Evolutionary conservation across 2,888 invertebrate species (phyloP), one percentile per base, ranked within the genome.

Genomic region (Idaea aversata): DNA sequence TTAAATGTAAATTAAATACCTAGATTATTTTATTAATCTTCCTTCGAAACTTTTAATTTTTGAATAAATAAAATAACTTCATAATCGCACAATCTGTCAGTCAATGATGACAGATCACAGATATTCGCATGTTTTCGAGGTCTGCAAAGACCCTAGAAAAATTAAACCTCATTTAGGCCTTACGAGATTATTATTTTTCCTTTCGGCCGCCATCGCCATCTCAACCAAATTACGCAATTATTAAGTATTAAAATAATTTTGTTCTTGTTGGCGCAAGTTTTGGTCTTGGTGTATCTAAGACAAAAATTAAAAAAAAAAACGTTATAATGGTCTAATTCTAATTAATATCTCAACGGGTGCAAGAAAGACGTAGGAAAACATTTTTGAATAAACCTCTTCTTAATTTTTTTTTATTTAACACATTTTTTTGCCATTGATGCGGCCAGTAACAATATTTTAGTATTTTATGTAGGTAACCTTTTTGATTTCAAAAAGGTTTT

Each of bases 341-440:
- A n/a, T n/a, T n/a, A n/a, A 3, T 25, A 25, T 25, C 1, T 25
- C 25, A 25, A 25, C 3, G 25, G 25, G 25, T 25, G 25, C 3
- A 25, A 25, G 25, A 25, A 25, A 25, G 25, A 25, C 25, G 25
- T 25, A 25, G 25, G 25, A 10, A 47, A 7, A 47, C 47, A 5
- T 47, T 13, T 47, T 47, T 10, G 47, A 63, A 62, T 10, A 34
- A 59, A 58, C 59, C 61, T 61, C 5, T 34, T 65, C 63, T 67
- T 25, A 1, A 25, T 25, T 69, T 65, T 67, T 66, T 68, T 69
- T 58, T 61, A n/a, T 57, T 57, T 64, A 66, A 60, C 65, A 65
- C 59, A 69, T 64, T 63, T 65, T 57, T 61, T 25, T 25, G 1
- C 25, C 25, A 25, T 25, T 25, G 25, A 25, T 25, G 25, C 25